Base-by-base conservation (phyloP, 2,113 vertebrate genomes). In the Naja naja region DNA sequence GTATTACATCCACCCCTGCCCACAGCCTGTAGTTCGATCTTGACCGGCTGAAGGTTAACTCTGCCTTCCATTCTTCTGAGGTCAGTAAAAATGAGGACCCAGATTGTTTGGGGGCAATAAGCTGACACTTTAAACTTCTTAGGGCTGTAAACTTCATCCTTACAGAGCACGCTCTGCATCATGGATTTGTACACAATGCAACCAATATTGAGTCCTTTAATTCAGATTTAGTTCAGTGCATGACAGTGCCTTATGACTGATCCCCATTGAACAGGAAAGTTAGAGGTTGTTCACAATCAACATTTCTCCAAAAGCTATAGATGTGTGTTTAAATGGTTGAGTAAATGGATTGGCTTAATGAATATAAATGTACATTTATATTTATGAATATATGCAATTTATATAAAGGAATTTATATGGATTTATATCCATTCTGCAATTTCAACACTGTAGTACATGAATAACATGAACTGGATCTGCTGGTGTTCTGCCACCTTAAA, bases 401-500 rank as follows among this genome's bases (percentile, higher is more conserved):
- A 58, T 25, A 58, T 25, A 25, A 25, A 58, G 56, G 56, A 3
- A 25, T 58, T 58, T 58, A 58, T 7, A 58, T 58, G 56, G 23
- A 23, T 58, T 25, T 5, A 30, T n/a, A 64, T 69, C 64, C 30
- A 69, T 92, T 39, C 49, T 81, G 25, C 22, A 45, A 27, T 39
- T 81, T 55, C 49, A 20, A 85, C 91, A 85, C 87, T 89, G 74
- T 54, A 85, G 89, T 85, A 85, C 87, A 95, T 91, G 90, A 94
- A 93, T 93, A 10, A 88, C 60, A 93, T 45, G 4, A 4, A 56
- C 94, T 91, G 86, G 25, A 85, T 54, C 92, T 95, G 69, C 49
- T 95, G 81, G n/a, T 54, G 90, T 93, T 87, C 92, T 95, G 95
- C 93, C 94, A 95, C 93, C 89, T 90, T 58, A 60, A 90, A 90